These are phyloP conservation scores for Pachliopta kotzebuea DNA, from an alignment of 2,888 invertebrate genomes.

Conservation along the genomic window DNA sequence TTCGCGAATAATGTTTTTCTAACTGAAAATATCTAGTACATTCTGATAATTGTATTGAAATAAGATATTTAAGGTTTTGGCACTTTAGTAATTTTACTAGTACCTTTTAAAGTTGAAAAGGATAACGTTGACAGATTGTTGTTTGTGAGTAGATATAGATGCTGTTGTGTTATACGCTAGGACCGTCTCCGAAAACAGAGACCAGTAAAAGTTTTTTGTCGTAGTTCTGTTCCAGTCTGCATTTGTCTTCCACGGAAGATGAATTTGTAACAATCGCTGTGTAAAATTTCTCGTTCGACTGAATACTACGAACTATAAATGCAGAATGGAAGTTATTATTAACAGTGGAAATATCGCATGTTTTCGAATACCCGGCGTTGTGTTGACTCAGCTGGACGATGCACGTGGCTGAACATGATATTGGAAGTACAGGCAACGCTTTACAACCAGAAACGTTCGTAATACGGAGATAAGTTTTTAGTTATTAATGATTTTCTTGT, in stretches of 20 bases:
- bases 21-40: too few species aligned
- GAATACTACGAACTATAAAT: constrained; percentile 3
- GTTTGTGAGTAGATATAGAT: too few species aligned
- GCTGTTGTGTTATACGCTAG: too few species aligned
- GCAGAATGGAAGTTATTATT: constrained; percentile 17
- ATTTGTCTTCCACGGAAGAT: background rate
- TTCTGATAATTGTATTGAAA: too few species aligned
- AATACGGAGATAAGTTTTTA: constrained; percentile 10
- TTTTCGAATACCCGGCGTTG: constrained; percentile 27
- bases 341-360: constrained; percentile 15
- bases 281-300: background rate
- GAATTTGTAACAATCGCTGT: background rate
- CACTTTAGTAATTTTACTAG: too few species aligned
- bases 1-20: background rate
- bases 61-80: too few species aligned
- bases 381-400: constrained; percentile 42
- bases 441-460: constrained; percentile 8
- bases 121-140: too few species aligned
- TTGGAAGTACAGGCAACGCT: constrained; percentile 24
- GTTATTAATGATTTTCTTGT: constrained; percentile 20
- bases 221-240: background rate
- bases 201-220: too few species aligned
- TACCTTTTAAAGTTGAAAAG: too few species aligned
- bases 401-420: constrained; percentile 43
- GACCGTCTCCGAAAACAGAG: too few species aligned